phyloP scores from a whole-genome alignment of 2,113 vertebrate genomes.

The Siniperca chuatsi region DNA sequence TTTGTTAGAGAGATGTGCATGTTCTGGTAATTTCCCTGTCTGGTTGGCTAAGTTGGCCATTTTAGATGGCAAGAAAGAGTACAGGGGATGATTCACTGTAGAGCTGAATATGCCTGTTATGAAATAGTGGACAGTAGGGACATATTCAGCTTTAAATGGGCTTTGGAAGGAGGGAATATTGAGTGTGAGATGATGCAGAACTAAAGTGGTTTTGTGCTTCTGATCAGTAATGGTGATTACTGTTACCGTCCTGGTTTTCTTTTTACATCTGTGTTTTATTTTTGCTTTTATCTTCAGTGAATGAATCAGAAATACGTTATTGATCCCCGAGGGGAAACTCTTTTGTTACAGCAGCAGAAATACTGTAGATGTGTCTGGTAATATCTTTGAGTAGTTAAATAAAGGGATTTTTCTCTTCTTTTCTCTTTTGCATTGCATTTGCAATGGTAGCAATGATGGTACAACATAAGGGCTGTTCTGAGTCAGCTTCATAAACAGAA shows the following conservation, averaged over 20 bases:
- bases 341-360: not conserved
- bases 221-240: not conserved
- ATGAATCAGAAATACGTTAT: too few species aligned
- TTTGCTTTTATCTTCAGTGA: not conserved
- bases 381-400: not conserved
- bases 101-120: not conserved
- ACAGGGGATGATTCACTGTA: not conserved
- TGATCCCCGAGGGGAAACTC: too few species aligned
- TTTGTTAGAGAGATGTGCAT: not conserved
- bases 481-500: conserved; percentile 49
- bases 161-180: not conserved
- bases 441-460: not conserved
- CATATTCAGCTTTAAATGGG: not conserved
- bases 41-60: not conserved
- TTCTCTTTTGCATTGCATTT: not conserved
- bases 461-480: conserved; percentile 34
- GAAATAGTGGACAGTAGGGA: not conserved
- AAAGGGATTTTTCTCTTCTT: not conserved
- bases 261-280: not conserved
- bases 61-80: not conserved
- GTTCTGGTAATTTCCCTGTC: not conserved
- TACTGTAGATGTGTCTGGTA: not conserved
- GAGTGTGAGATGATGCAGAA: not conserved
- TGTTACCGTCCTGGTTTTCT: not conserved
- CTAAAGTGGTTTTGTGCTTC: not conserved